Evolutionary conservation across 2,113 vertebrate genomes (phyloP).

Genomic region (Phalacrocorax brasilianus): DNA sequence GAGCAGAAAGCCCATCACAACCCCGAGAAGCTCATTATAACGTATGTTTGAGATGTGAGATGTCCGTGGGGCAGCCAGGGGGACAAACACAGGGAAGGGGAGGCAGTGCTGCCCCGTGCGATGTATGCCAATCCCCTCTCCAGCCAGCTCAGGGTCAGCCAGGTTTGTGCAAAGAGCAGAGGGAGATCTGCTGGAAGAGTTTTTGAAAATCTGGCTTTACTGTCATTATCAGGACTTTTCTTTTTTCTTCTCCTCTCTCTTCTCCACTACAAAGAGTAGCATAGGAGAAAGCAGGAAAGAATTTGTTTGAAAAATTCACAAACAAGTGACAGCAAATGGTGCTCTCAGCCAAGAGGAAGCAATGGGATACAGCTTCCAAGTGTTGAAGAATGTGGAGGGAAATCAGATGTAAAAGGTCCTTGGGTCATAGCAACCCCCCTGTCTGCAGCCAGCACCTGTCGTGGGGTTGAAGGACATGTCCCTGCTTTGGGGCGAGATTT

Average conservation of each 20-base stretch:
- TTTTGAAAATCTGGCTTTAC: background rate
- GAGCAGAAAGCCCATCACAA: background rate
- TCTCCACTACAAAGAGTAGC: background rate
- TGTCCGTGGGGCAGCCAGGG: accelerated
- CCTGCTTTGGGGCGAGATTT: background rate
- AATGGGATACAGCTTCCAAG: background rate
- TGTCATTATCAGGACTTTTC: background rate
- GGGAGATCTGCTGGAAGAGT: background rate
- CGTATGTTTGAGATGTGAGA: accelerated
- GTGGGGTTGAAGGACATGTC: accelerated
- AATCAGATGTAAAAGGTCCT: background rate
- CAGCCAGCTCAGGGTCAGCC: background rate
- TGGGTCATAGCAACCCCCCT: accelerated
- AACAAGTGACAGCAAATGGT: accelerated
- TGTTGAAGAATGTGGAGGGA: background rate
- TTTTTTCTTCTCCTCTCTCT: background rate
- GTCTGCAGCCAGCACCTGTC: background rate
- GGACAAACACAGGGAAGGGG: accelerated
- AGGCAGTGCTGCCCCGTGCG: accelerated
- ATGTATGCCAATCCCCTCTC: background rate
- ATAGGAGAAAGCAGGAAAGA: background rate
- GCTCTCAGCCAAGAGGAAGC: background rate
- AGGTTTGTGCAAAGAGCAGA: background rate
- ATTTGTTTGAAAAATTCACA: background rate
- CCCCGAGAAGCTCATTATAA: accelerated